These are phyloP conservation scores for Elmis aenea DNA, from an alignment of 2,888 invertebrate genomes.

Conservation along the genomic window DNA sequence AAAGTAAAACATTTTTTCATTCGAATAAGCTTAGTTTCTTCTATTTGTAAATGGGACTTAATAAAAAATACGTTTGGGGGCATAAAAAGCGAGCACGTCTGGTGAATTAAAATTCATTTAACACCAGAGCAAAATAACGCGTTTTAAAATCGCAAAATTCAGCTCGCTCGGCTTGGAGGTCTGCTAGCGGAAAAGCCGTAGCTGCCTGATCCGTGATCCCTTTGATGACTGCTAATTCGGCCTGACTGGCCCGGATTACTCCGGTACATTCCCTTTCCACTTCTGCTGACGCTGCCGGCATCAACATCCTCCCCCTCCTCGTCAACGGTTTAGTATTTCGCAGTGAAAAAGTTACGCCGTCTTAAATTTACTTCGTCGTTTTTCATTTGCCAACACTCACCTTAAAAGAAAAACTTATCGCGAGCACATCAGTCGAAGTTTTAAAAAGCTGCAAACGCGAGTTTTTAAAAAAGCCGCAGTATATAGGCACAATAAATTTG, in stretches of 20 bases:
- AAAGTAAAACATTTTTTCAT: no score
- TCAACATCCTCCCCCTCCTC: not conserved
- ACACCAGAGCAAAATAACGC: constrained; percentile 3
- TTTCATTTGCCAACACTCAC: constrained; percentile 9
- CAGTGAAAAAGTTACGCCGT: not conserved
- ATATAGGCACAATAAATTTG: no score
- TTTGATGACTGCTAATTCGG: constrained; percentile 18
- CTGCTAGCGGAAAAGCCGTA: constrained; percentile 6
- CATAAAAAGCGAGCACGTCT: constrained; percentile 1
- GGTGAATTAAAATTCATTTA: constrained; percentile 10
- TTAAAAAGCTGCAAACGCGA: no score
- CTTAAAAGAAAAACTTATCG: not conserved
- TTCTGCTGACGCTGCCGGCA: constrained; percentile 6
- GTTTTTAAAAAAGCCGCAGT: no score
- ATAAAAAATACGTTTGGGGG: constrained; percentile 5
- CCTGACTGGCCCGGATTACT: constrained; percentile 16
- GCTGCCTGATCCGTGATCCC: constrained; percentile 11
- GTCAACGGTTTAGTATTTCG: not conserved
- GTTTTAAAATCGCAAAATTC: constrained; percentile 7
- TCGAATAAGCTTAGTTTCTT: constrained; percentile 8
- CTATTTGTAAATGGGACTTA: constrained; percentile 9
- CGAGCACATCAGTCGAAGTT: no score
- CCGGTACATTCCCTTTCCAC: constrained; percentile 5
- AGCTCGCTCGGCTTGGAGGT: constrained; percentile 2
- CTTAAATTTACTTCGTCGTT: constrained; percentile 5